Percentiles rank a stretch among this genome's conserved stretches.
phyloP scores from a whole-genome alignment of 2,888 invertebrate genomes.

The Trichopria drosophilae region DNA sequence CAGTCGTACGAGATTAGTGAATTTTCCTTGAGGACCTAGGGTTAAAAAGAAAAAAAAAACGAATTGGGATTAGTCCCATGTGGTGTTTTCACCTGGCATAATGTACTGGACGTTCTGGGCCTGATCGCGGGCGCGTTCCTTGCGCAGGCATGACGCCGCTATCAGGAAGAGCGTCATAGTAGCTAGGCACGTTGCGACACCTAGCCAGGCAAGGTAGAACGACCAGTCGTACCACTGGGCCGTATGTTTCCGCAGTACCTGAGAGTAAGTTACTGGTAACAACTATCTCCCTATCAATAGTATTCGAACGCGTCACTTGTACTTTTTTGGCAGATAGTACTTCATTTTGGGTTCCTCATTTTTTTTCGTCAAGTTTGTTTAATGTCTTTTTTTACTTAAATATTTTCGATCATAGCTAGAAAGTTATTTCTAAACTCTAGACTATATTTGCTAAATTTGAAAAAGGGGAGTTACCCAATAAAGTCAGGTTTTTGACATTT shows the following conservation, averaged over 20 bases:
- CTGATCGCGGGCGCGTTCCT: constrained; percentile 74
- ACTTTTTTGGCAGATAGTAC: neutral
- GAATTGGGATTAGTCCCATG: constrained; percentile 40
- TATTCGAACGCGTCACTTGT: too few relatives aligned
- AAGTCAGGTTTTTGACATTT: too few relatives aligned
- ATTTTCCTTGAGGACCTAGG: constrained; percentile 82
- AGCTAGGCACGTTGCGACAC: constrained; percentile 74
- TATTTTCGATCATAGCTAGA: neutral
- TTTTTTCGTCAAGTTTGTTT: neutral
- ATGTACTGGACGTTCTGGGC: constrained; percentile 84
- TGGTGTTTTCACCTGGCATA: constrained; percentile 72
- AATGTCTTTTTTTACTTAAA: neutral
- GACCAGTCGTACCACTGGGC: constrained; percentile 82
- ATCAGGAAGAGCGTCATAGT: constrained; percentile 79
- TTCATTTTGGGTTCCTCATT: neutral
- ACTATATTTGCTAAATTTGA: too few relatives aligned
- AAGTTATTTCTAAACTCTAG: too few relatives aligned
- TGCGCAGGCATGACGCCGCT: constrained; percentile 76
- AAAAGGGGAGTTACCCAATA: too few relatives aligned
- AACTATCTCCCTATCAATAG: too few relatives aligned
- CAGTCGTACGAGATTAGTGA: constrained; percentile 88
- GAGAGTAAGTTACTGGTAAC: too few relatives aligned
- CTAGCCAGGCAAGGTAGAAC: constrained; percentile 82
- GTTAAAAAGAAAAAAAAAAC: constrained; percentile 40
- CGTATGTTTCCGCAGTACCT: constrained; percentile 75